Conservation (phyloP, 2,113 vertebrate species). For the Dasyprocta punctata region DNA sequence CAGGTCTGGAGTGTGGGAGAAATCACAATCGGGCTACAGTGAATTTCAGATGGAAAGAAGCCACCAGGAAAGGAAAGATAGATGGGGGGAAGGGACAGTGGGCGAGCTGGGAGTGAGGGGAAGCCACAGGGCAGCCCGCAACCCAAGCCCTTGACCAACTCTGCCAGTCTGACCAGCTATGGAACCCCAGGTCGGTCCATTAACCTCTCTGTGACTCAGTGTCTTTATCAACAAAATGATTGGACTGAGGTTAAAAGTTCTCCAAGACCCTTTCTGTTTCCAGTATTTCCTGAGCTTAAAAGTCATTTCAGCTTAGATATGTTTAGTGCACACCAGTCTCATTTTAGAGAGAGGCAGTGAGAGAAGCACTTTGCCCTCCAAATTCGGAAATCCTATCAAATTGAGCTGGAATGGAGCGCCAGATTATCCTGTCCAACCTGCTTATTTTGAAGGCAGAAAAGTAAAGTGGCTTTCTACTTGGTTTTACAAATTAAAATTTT, state of each 20-base stretch:
- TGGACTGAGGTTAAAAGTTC: not conserved
- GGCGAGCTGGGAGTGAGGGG: too few relatives aligned
- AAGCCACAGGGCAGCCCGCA: not conserved
- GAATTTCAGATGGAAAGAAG: not conserved
- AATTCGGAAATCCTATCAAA: not conserved
- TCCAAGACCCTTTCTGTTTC: not conserved
- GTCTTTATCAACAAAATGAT: constrained; percentile 9
- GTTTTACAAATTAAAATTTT: not conserved
- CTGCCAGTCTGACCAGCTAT: too few relatives aligned
- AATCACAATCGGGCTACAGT: not conserved
- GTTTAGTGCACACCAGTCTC: not conserved
- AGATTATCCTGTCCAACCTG: not conserved
- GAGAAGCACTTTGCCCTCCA: not conserved
- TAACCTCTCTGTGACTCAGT: not conserved
- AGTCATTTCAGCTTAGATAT: not conserved
- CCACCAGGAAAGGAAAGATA: not conserved
- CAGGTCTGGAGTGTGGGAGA: not conserved
- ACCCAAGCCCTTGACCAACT: fast-evolving
- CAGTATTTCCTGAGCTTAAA: constrained; percentile 3
- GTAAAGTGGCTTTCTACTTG: not conserved
- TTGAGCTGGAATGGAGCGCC: not conserved
- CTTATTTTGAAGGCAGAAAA: constrained; percentile 28
- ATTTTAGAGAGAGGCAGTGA: not conserved
- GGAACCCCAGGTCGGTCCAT: not conserved
- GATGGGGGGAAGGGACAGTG: not conserved